These are phyloP conservation scores for Venustaconcha ellipsiformis DNA, from an alignment of 1,140 invertebrate species.

Conservation along the genomic window DNA sequence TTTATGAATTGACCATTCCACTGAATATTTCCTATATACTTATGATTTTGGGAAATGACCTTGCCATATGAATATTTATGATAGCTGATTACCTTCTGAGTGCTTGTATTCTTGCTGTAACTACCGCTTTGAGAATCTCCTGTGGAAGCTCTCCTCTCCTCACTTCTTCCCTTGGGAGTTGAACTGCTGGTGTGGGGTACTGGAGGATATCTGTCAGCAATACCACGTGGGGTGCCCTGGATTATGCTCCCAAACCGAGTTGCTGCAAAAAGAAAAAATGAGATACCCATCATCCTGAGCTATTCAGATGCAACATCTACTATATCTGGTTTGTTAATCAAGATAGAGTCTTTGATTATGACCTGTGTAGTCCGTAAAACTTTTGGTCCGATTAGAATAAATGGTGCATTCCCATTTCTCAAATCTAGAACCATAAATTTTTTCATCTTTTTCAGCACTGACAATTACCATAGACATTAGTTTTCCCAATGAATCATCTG, in stretches of 20 bases:
- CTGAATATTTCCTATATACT: too few relatives aligned
- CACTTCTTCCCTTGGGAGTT: slow-evolving; percentile 20
- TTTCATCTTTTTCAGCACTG: too few relatives aligned
- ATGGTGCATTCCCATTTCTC: neutral
- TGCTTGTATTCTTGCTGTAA: too few relatives aligned
- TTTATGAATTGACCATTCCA: too few relatives aligned
- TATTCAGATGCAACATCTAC: slow-evolving; percentile 7
- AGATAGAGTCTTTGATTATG: neutral
- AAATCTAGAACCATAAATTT: neutral
- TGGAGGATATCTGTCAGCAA: slow-evolving; percentile 18
- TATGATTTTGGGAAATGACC: too few relatives aligned
- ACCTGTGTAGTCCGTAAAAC: neutral
- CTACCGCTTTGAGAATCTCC: slow-evolving; percentile 4
- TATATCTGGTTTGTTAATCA: slow-evolving; percentile 2
- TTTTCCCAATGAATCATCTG: too few relatives aligned
- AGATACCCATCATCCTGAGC: neutral
- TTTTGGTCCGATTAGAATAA: neutral
- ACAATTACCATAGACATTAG: too few relatives aligned
- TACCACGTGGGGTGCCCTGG: slow-evolving; percentile 48
- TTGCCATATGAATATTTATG: too few relatives aligned
- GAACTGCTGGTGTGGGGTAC: slow-evolving; percentile 15
- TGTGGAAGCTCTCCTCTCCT: slow-evolving; percentile 11
- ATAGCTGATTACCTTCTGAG: too few relatives aligned
- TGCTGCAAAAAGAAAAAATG: slow-evolving; percentile 11
- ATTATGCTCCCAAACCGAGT: slow-evolving; percentile 50